phyloP scores from a whole-genome alignment of 2,797 vertebrate genomes.

The Pipistrellus nathusii region DNA sequence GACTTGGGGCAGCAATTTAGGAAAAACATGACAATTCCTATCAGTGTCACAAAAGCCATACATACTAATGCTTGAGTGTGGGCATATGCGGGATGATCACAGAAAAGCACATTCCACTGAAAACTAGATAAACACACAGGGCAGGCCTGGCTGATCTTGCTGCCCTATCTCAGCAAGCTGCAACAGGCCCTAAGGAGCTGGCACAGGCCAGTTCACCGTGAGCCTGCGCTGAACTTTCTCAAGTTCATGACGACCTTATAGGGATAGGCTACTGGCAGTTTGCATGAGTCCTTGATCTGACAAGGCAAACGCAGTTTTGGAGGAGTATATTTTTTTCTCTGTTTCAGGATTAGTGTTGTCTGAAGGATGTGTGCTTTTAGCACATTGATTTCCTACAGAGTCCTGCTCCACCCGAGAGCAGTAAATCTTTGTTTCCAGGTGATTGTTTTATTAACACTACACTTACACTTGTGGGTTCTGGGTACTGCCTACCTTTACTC shows the following conservation, averaged over 20 bases:
- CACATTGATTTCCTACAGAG: neutral
- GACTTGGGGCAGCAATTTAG: neutral
- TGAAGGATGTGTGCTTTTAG: neutral
- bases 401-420: neutral
- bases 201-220: neutral
- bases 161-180: neutral
- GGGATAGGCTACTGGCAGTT: neutral
- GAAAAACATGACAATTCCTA: constrained; percentile 3
- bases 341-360: neutral
- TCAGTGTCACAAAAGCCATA: neutral
- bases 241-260: neutral
- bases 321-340: neutral
- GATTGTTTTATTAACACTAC: neutral
- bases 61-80: neutral
- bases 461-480: neutral
- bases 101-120: neutral
- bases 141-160: neutral
- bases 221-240: neutral
- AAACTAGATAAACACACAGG: neutral
- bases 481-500: neutral
- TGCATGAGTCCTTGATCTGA: neutral
- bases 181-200: neutral
- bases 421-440: neutral
- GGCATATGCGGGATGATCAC: neutral
- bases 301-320: neutral